These are phyloP conservation scores for Odontomachus brunneus DNA, from an alignment of 1,140 invertebrate genomes.

Conservation along the genomic window DNA sequence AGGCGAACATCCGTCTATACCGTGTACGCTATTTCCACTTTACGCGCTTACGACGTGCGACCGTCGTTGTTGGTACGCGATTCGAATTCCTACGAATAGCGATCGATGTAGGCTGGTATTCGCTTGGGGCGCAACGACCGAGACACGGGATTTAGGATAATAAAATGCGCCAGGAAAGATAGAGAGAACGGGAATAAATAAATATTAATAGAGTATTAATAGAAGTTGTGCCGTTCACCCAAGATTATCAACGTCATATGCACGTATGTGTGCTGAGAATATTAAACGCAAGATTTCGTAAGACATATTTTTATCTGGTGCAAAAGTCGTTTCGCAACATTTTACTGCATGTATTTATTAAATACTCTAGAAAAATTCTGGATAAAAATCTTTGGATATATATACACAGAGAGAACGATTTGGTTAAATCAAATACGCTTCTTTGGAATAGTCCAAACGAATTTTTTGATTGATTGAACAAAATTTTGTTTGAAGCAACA, in stretches of 20 bases:
- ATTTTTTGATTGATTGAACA: too few species aligned
- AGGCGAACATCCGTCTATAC: background rate
- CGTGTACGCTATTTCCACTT: conserved; percentile 23
- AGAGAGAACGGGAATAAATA: too few species aligned
- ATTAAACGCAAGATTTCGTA: background rate
- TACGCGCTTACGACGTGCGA: conserved; percentile 14
- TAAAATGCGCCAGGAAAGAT: conserved; percentile 3
- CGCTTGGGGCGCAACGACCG: background rate
- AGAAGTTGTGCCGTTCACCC: background rate
- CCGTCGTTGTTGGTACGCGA: conserved; percentile 49
- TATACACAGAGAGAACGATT: too few species aligned
- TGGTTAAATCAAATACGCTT: too few species aligned
- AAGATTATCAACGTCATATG: background rate
- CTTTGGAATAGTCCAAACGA: too few species aligned
- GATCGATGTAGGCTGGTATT: conserved; percentile 46
- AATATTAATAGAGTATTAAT: background rate
- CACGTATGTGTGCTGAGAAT: background rate
- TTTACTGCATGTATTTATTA: background rate
- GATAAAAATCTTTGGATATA: too few species aligned
- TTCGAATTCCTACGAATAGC: conserved; percentile 56
- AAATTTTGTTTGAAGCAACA: too few species aligned
- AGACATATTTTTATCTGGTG: conserved; percentile 2
- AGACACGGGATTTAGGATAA: conserved; percentile 29
- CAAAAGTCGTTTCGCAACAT: background rate
- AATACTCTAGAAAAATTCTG: background rate